These are phyloP conservation scores for Trileptium ribeirensis DNA, from an alignment of 2,888 invertebrate genomes.

Conservation along the genomic window DNA sequence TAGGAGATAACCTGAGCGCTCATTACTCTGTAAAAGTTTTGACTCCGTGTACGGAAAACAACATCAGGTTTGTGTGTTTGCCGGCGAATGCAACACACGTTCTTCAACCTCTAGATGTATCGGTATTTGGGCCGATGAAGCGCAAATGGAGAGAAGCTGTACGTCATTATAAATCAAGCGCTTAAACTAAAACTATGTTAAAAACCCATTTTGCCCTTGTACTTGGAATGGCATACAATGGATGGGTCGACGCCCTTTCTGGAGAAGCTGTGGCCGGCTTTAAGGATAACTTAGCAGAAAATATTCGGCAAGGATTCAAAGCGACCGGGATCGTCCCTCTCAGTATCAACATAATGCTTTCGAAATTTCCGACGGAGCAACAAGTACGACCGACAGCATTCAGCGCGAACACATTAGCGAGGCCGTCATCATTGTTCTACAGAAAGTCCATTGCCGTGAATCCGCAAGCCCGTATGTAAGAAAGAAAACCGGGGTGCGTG, in stretches of 20 bases:
- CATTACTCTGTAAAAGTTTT: not conserved
- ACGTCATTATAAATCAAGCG: not conserved
- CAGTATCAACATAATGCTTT: not conserved
- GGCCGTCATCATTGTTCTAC: no score
- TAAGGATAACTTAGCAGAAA: not conserved
- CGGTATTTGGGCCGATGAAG: no score
- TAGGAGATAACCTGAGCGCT: not conserved
- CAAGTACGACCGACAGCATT: not conserved
- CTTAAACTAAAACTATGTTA: not conserved
- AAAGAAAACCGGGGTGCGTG: no score
- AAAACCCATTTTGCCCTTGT: not conserved
- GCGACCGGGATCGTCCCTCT: not conserved
- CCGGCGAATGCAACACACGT: slow-evolving; percentile 38
- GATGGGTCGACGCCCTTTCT: no score
- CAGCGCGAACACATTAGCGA: not conserved
- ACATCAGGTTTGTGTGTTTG: slow-evolving; percentile 18
- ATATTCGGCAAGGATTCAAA: not conserved
- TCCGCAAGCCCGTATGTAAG: no score
- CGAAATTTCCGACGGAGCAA: not conserved
- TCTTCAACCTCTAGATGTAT: slow-evolving; percentile 36
- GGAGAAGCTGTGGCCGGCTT: not conserved
- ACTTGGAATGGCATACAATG: not conserved
- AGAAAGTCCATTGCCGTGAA: no score
- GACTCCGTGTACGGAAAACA: not conserved
- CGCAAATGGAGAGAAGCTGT: not conserved